Percentiles rank a stretch among this genome's conserved stretches.
Conservation (phyloP, 2,888 invertebrate genomes). For the Cylloceria caligata region DNA sequence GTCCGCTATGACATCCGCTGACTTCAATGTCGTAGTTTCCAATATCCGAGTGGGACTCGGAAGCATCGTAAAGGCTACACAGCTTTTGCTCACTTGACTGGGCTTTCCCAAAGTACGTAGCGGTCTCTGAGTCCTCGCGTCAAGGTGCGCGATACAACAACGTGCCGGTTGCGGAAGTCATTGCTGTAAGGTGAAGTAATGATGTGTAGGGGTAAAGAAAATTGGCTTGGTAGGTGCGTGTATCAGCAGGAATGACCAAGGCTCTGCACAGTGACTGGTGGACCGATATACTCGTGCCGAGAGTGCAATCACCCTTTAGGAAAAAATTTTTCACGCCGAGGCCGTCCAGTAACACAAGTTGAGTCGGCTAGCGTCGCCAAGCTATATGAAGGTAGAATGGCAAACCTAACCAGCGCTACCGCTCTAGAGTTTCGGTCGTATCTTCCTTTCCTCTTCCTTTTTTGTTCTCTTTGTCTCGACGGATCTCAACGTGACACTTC, state of each 20-base stretch:
- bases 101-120: background rate
- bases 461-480: background rate
- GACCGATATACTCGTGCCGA: background rate
- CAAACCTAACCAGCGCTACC: background rate
- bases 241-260: background rate
- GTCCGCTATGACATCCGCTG: background rate
- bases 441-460: background rate
- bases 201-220: slow-evolving; percentile 7
- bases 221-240: slow-evolving; percentile 1
- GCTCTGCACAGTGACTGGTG: background rate
- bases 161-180: background rate
- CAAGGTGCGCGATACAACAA: background rate
- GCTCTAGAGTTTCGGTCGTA: slow-evolving; percentile 1
- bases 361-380: background rate
- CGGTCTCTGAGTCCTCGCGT: background rate
- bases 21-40: background rate
- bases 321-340: background rate
- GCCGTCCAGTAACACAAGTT: background rate
- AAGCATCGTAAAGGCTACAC: background rate
- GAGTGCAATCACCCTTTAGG: background rate
- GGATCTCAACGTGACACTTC: slow-evolving; percentile 20
- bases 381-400: background rate
- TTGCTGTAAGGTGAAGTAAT: slow-evolving; percentile 1
- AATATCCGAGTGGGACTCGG: no score
- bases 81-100: background rate